phyloP scores from a whole-genome alignment of 2,113 vertebrate species.

The Agelaius phoeniceus region DNA sequence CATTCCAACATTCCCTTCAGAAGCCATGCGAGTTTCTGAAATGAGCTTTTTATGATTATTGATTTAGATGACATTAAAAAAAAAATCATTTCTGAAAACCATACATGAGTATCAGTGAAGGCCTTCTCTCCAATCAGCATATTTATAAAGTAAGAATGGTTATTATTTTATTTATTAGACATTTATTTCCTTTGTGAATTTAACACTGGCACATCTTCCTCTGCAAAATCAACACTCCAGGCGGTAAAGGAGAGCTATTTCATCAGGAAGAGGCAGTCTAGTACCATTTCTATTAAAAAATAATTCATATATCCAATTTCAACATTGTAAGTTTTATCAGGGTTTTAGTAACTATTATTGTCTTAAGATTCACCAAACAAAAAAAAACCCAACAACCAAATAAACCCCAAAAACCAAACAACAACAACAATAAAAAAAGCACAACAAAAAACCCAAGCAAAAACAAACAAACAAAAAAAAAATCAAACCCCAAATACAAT shows the following conservation, averaged over 20 bases:
- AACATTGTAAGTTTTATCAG: neutral
- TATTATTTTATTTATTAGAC: neutral
- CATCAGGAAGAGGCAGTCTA: neutral
- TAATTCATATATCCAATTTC: neutral
- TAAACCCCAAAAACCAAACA: too few relatives aligned
- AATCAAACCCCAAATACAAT: neutral
- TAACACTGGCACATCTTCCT: neutral
- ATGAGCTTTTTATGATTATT: neutral
- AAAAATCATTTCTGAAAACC: neutral
- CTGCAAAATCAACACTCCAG: neutral
- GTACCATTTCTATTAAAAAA: neutral
- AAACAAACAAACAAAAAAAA: neutral
- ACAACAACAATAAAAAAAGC: too few relatives aligned
- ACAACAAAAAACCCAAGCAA: too few relatives aligned
- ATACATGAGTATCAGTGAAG: neutral
- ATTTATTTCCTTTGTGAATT: neutral
- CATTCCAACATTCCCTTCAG: neutral
- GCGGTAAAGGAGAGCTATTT: neutral
- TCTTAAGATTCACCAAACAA: neutral
- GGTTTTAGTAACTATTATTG: neutral
- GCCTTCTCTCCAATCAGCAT: accelerated
- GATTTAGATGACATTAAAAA: neutral
- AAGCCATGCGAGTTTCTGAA: neutral
- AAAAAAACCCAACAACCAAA: neutral
- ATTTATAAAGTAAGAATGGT: neutral